Conservation (phyloP, 2,888 invertebrate species). For the Ornithoptera priamus region DNA sequence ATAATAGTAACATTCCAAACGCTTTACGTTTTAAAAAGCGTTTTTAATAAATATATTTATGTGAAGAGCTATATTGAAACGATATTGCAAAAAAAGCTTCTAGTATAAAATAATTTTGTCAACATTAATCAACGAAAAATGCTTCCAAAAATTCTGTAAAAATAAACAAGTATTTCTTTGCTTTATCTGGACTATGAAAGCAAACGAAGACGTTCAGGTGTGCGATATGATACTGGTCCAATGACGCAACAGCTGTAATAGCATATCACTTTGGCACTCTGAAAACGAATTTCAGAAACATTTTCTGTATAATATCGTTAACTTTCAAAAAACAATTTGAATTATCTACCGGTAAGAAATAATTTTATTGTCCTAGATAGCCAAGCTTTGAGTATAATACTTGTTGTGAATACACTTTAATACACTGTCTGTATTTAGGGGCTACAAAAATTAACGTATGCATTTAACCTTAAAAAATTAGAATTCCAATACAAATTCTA, state of each 20-base stretch:
- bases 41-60: neutral
- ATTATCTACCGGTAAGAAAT: neutral
- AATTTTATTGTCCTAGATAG: neutral
- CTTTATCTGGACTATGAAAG: neutral
- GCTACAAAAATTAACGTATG: conserved; percentile 1
- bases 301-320: neutral
- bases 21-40: neutral
- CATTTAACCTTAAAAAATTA: conserved; percentile 8
- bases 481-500: conserved; percentile 29
- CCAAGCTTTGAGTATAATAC: neutral
- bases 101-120: no score
- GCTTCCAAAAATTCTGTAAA: no score
- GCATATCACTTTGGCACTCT: neutral
- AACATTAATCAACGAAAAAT: no score
- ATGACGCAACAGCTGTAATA: neutral
- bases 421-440: neutral
- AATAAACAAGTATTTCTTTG: neutral
- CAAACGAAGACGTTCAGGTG: neutral
- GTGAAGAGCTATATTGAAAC: neutral
- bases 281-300: neutral
- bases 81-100: no score
- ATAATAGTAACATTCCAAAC: neutral
- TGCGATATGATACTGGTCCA: neutral
- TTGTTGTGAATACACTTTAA: neutral
- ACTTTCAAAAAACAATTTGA: neutral